phyloP scores from a whole-genome alignment of 2,113 vertebrate genomes.

The Stomatorhinus ivindoensis region DNA sequence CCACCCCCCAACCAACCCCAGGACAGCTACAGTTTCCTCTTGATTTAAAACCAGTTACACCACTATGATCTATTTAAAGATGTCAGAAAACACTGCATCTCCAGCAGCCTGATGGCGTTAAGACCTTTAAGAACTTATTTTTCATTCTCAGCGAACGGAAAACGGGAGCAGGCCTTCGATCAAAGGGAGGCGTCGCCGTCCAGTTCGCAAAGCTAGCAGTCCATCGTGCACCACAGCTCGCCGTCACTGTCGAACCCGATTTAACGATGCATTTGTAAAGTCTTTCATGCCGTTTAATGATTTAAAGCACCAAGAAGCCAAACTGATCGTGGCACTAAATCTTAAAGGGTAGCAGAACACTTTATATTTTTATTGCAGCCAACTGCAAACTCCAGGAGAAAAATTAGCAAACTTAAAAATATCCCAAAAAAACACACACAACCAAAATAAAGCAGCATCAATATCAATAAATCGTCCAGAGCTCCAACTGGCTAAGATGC shows the following conservation, averaged over 20 bases:
- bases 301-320: neutral
- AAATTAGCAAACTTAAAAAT: neutral
- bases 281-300: neutral
- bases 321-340: neutral
- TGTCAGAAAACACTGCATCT: slow-evolving; percentile 20
- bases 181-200: neutral
- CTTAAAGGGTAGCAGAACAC: neutral
- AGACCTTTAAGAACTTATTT: neutral
- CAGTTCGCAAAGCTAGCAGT: neutral
- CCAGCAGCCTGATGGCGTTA: slow-evolving; percentile 30
- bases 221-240: neutral
- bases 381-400: neutral
- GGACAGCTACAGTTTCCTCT: slow-evolving; percentile 36
- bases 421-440: neutral
- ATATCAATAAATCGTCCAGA: neutral
- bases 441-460: neutral
- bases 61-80: slow-evolving; percentile 43
- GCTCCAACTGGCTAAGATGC: neutral
- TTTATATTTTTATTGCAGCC: neutral
- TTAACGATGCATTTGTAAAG: neutral
- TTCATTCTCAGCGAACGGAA: neutral
- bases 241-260: neutral
- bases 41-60: slow-evolving; percentile 54
- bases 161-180: neutral
- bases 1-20: neutral